Conservation (phyloP, 2,113 vertebrate genomes). For the Hoplias malabaricus region DNA sequence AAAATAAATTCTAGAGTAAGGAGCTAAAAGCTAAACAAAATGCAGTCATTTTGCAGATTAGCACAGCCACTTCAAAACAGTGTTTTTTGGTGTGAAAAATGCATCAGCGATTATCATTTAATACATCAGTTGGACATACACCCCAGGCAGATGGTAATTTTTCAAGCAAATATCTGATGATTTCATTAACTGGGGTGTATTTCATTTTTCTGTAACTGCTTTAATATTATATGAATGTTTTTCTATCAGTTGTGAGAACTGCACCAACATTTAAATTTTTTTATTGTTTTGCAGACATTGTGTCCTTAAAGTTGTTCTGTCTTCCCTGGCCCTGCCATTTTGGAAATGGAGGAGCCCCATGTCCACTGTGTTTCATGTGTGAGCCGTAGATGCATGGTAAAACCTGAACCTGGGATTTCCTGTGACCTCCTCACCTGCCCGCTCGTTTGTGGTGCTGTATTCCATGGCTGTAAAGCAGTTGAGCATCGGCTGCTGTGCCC, state of each 20-base stretch:
- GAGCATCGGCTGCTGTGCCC: conserved; percentile 93
- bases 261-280: background rate
- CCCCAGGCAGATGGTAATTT: too few relatives aligned
- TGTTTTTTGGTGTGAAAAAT: too few relatives aligned
- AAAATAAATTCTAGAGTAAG: too few relatives aligned
- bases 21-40: too few relatives aligned
- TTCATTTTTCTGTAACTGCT: too few relatives aligned
- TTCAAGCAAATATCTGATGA: too few relatives aligned
- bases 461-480: conserved; percentile 89
- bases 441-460: conserved; percentile 90
- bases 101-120: too few relatives aligned
- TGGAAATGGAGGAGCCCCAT: conserved; percentile 72
- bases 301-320: background rate
- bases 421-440: conserved; percentile 88
- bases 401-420: conserved; percentile 82
- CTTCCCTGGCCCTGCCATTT: background rate
- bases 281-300: conserved; percentile 28
- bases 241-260: background rate
- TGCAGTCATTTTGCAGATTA: too few relatives aligned
- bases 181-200: too few relatives aligned
- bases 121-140: too few relatives aligned
- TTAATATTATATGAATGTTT: too few relatives aligned
- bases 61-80: too few relatives aligned
- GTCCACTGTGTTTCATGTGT: conserved; percentile 89
- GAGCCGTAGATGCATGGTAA: conserved; percentile 85